Conservation (phyloP, 2,113 vertebrate genomes). For the Nothocercus julius region DNA sequence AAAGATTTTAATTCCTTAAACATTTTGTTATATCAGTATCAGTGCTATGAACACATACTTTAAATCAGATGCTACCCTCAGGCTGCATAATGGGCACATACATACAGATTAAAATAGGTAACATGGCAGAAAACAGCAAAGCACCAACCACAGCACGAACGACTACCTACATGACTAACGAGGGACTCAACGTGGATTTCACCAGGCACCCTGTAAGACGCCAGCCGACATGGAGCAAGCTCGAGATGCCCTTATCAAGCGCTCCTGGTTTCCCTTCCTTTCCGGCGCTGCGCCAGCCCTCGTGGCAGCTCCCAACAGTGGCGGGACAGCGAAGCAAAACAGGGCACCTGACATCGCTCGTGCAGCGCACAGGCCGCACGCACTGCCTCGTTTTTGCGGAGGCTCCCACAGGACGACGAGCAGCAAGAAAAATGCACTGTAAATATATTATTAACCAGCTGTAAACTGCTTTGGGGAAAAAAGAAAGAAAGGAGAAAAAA, state of each 20-base stretch:
- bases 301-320: too few relatives aligned
- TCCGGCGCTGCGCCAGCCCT: too few relatives aligned
- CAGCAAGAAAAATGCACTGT: background rate
- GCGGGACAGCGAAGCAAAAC: too few relatives aligned
- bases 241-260: conserved; percentile 55
- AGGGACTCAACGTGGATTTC: background rate
- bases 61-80: background rate
- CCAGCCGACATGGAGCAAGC: conserved; percentile 31
- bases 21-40: background rate
- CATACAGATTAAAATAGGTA: background rate
- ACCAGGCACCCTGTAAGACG: background rate
- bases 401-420: background rate
- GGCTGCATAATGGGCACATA: fast-evolving
- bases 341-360: too few relatives aligned
- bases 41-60: background rate
- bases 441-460: background rate
- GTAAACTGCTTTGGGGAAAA: background rate
- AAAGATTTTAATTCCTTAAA: background rate
- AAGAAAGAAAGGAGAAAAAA: background rate
- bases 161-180: background rate
- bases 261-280: conserved; percentile 31
- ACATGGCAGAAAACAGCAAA: background rate
- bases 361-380: too few relatives aligned
- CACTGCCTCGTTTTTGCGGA: too few relatives aligned
- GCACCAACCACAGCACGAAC: background rate